Evolutionary conservation across 2,797 vertebrate genomes (phyloP), one percentile per base, ranked within the genome.

Genomic region (Meriones psammophilus): DNA sequence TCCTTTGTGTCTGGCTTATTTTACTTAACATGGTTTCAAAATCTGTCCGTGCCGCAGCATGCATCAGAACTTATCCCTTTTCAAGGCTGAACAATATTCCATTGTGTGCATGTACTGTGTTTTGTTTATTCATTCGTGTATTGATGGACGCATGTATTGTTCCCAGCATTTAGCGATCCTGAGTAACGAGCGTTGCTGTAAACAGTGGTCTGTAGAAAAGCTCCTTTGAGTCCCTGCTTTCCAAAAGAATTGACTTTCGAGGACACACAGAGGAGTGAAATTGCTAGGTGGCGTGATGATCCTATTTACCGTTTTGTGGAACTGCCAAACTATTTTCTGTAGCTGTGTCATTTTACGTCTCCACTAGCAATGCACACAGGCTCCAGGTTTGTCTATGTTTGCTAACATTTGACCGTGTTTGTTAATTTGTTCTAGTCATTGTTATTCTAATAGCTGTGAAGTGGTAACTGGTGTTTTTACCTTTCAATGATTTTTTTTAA

Each of bases 291-390:
- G 71, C 30, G 4, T 18, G 54, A 42, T 73, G 30, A 86, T 36
- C 42, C 60, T 87, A n/a, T 95, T 88, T 94, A 85, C 42, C 76
- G 79, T 92, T 94, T 83, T 95, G 36, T 88, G 77, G 78, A 91
- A 85, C 36, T 1, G 33, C 33, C 30, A 76, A 71, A 76, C 36
- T 36, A 2, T 42, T 95, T 88, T 90, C 60, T 58, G 50, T 33
- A 71, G 76, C 64, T 84, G 64, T 26, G 83, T 86, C 71, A n/a
- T 92, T 88, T 95, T 74, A 93, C 76, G 86, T 84, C 85, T 39
- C 71, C 50, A 79, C 30, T 46, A 92, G 42, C 91, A 92, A 83
- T 56, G 58, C 17, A 64, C 46, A 58, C 66, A n/a, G 12, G 28
- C 39, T 95, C 39, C 2, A 46, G 24, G 24, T 79, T 87, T 96